Evolutionary conservation across 2,888 invertebrate species (phyloP).

Genomic region (Coecobrya sp.): DNA sequence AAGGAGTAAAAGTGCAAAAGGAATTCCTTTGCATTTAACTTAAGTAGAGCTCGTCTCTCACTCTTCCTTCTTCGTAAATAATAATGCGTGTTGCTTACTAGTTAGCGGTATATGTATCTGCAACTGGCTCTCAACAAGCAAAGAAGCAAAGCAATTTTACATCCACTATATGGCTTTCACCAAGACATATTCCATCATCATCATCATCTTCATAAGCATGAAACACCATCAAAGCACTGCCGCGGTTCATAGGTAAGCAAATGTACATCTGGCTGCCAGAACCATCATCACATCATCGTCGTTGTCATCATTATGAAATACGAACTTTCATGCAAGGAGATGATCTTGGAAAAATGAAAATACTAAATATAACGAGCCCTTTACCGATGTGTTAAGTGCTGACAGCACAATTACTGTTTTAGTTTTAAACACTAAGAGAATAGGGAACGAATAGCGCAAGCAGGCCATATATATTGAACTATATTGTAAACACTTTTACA

Average conservation of each 20-base stretch:
- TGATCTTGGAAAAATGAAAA: constrained; percentile 6
- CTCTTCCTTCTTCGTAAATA: background rate
- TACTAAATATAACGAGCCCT: background rate
- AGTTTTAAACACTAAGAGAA: constrained; percentile 23
- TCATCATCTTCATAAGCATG: background rate
- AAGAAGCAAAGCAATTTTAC: constrained; percentile 52
- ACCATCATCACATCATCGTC: constrained; percentile 3
- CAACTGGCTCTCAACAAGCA: constrained; percentile 11
- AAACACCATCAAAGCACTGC: constrained; percentile 47
- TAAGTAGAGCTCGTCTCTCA: constrained; percentile 7
- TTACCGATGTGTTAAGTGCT: background rate
- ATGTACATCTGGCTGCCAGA: constrained; percentile 48
- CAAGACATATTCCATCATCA: constrained; percentile 49
- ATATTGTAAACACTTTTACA: too few species aligned
- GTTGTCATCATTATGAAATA: constrained; percentile 45
- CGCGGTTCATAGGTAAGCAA: constrained; percentile 33
- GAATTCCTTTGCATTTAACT: constrained; percentile 44
- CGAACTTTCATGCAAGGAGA: background rate
- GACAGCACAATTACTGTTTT: constrained; percentile 24
- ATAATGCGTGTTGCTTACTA: background rate
- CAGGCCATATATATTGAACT: too few species aligned
- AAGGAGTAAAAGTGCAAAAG: constrained; percentile 42
- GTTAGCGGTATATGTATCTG: background rate
- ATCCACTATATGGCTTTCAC: constrained; percentile 54
- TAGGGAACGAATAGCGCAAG: background rate